phyloP scores from a whole-genome alignment of 1,140 invertebrate genomes.

The Brachionus rotundiformis region DNA sequence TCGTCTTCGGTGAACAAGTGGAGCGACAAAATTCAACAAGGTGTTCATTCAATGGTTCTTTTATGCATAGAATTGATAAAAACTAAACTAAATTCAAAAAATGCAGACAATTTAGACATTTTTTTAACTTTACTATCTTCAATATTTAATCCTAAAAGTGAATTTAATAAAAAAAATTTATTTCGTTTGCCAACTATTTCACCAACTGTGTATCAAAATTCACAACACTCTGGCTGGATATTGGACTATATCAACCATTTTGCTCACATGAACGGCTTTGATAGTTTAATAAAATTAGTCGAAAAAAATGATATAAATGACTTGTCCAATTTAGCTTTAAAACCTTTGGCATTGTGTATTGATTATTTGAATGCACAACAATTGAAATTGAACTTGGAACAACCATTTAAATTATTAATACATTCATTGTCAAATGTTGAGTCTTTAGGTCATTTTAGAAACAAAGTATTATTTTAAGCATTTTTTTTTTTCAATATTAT shows the following conservation, averaged over 20 bases:
- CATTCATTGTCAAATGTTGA: constrained; percentile 62
- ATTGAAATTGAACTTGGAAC: constrained; percentile 58
- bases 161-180: constrained; percentile 62
- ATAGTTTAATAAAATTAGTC: constrained; percentile 60
- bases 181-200: constrained; percentile 57
- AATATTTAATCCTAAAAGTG: constrained; percentile 65
- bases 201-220: constrained; percentile 54
- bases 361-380: constrained; percentile 63
- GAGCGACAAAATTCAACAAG: constrained; percentile 67
- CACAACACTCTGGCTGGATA: constrained; percentile 66
- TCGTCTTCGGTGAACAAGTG: constrained; percentile 62
- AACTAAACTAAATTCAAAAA: constrained; percentile 56
- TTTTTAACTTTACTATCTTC: constrained; percentile 62
- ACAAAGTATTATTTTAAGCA: no score
- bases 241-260: constrained; percentile 64
- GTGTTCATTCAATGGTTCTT: constrained; percentile 66
- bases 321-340: constrained; percentile 63
- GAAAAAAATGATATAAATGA: constrained; percentile 61
- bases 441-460: constrained; percentile 64
- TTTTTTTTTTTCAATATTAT: no score
- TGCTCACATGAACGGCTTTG: constrained; percentile 65
- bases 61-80: constrained; percentile 66
- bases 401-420: constrained; percentile 63
- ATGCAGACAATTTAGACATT: constrained; percentile 55
- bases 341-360: constrained; percentile 63